A percentile compares a stretch with the other conserved stretches of the same genome.
Conservation (phyloP, 2,113 vertebrate genomes). For the Bambusicola thoracicus region DNA sequence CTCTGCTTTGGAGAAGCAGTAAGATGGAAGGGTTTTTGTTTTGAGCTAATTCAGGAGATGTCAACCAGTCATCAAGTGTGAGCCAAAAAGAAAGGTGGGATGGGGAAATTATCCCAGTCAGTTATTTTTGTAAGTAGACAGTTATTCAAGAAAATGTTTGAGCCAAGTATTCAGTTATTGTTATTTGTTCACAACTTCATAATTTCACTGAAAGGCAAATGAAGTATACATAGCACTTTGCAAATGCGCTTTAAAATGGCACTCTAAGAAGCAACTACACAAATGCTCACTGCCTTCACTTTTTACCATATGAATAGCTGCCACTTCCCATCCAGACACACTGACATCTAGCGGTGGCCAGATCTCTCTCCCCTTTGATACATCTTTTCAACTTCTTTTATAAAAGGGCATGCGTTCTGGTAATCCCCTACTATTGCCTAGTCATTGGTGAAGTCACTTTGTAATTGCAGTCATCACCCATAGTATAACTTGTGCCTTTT, state of each 20-base stretch:
- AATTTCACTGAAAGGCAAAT: conserved; percentile 21
- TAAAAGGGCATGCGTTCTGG: not conserved
- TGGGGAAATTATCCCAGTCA: conserved; percentile 5
- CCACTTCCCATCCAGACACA: not conserved
- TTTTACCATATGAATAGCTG: not conserved
- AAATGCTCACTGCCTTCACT: not conserved
- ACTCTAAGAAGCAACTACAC: not conserved
- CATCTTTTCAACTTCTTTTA: not conserved
- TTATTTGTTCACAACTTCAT: conserved; percentile 10
- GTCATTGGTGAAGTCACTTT: not conserved
- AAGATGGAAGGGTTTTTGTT: not conserved
- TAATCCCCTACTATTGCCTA: not conserved
- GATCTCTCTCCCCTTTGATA: not conserved
- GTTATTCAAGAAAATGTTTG: not conserved
- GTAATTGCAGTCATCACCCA: not conserved
- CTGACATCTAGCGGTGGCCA: conserved; percentile 7
- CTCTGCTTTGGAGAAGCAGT: not conserved
- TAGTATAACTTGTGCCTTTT: not conserved
- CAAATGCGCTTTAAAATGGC: not conserved
- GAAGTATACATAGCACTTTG: not conserved
- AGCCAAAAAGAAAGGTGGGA: not conserved
- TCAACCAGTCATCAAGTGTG: not conserved
- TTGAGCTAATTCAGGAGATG: not conserved
- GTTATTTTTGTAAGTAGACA: conserved; percentile 33
- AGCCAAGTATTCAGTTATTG: conserved; percentile 21